Base-by-base conservation (phyloP, 2,113 vertebrate genomes). In the Callorhinus ursinus region DNA sequence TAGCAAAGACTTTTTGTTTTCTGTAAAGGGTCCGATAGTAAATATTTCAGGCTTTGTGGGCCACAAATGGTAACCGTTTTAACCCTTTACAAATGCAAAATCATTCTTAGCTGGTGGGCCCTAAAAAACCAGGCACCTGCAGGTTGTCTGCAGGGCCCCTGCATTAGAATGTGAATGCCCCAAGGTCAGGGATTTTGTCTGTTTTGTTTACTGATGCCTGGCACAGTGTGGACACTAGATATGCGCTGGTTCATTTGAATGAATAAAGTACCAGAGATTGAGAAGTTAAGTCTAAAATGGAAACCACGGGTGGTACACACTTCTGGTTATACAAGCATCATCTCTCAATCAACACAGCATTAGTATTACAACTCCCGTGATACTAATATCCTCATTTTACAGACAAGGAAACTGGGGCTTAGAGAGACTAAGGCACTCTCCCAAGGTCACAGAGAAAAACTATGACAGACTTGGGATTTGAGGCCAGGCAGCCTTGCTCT, bases 51-150 rank as follows among this genome's bases (percentile, higher is more conserved):
- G 53, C 13, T 72, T 55, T 79, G 14, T 53, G 19, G 18, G 21
- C 72, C 21, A 82, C 57, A 14, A 49, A 28, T 22, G 39, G 49
- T 49, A 67, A 2, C 39, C 49, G 33, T n/a, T 36, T 77, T 18
- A 96, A 63, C 26, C 12, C 42, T 72, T 94, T 85, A 88, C 85
- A 90, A 90, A 79, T 72, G 28, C 49, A 71, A 80, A 94, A 77
- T 69, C 18, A 90, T 36, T 72, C 63, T 87, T 55, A 55, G n/a
- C 39, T 87, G 36, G 24, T 22, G 63, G 72, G 21, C n/a, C 18
- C 36, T 49, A 80, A 67, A 89, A 42, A 55, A 4, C 6, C 57
- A n/a, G 49, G 26, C 59, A 65, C 81, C 9, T 1, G 24, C 76
- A 18, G 28, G 26, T 18, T 72, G 49, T 59, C 42, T 69, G 88